These are phyloP conservation scores for Athalia cordata DNA, from an alignment of 2,888 invertebrate species.

Conservation along the genomic window DNA sequence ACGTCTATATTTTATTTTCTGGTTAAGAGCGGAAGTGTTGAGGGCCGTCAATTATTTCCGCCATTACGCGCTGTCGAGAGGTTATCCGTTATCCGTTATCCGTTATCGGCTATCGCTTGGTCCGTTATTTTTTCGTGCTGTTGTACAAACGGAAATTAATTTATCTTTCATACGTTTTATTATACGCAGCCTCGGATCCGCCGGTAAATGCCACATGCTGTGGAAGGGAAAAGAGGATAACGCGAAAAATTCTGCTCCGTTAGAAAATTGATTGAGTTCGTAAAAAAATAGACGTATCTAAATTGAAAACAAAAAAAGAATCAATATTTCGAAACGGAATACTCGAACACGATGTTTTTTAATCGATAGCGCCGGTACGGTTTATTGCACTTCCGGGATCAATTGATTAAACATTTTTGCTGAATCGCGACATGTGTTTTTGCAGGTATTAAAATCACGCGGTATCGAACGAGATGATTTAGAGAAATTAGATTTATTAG, in stretches of 20 bases:
- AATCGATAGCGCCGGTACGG: neutral
- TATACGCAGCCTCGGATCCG: too few species aligned
- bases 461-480: neutral
- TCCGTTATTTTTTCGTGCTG: neutral
- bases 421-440: neutral
- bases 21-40: conserved; percentile 9
- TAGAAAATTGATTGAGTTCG: too few species aligned
- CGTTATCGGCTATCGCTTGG: conserved; percentile 1
- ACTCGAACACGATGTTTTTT: neutral
- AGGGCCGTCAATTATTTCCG: conserved; percentile 29
- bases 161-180: neutral
- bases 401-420: neutral
- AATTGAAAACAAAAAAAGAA: neutral
- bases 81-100: conserved; percentile 10
- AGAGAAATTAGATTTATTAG: conserved; percentile 1
- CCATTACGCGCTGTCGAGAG: conserved; percentile 1
- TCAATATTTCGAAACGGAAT: neutral
- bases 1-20: neutral
- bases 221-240: too few species aligned
- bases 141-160: neutral
- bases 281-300: neutral
- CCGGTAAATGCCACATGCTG: too few species aligned
- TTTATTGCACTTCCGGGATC: neutral
- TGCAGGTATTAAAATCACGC: neutral
- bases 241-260: too few species aligned